Evolutionary conservation across 2,888 invertebrate genomes (phyloP).

Genomic region (Cerceris ruficornis): DNA sequence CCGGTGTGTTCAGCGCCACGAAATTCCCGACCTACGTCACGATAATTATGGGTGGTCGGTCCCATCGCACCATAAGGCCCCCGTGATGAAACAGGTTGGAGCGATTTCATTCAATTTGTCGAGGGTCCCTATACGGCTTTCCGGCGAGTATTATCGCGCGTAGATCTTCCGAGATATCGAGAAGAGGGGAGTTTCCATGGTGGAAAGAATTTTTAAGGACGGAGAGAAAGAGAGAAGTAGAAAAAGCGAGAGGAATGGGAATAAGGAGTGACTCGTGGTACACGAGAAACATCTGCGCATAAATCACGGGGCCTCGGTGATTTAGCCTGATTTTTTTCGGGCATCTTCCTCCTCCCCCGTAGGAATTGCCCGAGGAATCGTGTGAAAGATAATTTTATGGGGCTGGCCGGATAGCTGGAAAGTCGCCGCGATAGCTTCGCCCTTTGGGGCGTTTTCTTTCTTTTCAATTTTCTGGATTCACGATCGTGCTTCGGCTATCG

Average conservation of each 20-base stretch:
- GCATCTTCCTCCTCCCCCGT: not conserved
- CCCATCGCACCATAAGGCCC: slow-evolving; percentile 16
- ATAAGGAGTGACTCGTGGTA: not conserved
- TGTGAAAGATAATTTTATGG: slow-evolving; percentile 18
- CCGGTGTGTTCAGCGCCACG: slow-evolving; percentile 24
- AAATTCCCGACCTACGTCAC: slow-evolving; percentile 64
- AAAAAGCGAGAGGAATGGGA: too few species aligned
- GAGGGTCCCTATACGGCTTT: slow-evolving; percentile 33
- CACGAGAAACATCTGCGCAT: slow-evolving; percentile 17
- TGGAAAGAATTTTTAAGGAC: not conserved
- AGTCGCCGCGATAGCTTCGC: not conserved
- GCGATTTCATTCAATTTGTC: slow-evolving; percentile 65
- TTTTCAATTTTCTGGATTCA: slow-evolving; percentile 6
- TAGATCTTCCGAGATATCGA: slow-evolving; percentile 25
- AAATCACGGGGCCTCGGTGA: slow-evolving; percentile 28
- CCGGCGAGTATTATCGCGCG: slow-evolving; percentile 5
- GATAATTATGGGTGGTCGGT: slow-evolving; percentile 63
- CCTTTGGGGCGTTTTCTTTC: not conserved
- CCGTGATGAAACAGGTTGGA: slow-evolving; percentile 51
- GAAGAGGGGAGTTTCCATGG: not conserved
- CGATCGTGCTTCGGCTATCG: slow-evolving; percentile 6
- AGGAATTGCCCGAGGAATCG: not conserved
- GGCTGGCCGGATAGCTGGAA: not conserved
- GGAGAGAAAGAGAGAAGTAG: not conserved
- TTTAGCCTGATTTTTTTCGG: too few species aligned